These are phyloP conservation scores for Leistus spinibarbis DNA, from an alignment of 2,888 invertebrate genomes.

Conservation along the genomic window DNA sequence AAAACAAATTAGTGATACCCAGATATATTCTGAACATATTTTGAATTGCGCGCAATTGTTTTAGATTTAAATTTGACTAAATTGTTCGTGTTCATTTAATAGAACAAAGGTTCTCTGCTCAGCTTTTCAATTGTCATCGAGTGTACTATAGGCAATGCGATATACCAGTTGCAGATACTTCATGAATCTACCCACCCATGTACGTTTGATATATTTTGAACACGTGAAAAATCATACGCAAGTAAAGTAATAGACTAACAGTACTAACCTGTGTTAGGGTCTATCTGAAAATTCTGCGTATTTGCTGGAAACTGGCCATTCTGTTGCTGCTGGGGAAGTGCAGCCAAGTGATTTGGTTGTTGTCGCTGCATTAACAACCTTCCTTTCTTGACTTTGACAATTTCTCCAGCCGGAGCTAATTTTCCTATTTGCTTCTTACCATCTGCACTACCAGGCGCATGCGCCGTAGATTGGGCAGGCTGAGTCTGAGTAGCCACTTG, in stretches of 20 bases:
- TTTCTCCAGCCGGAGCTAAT: slow-evolving; percentile 44
- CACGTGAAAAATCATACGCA: too few relatives aligned
- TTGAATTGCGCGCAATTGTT: too few relatives aligned
- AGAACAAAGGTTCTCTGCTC: too few relatives aligned
- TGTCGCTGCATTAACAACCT: slow-evolving; percentile 56
- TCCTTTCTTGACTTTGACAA: slow-evolving; percentile 57
- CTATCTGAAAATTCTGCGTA: slow-evolving; percentile 58
- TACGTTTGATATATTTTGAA: neutral
- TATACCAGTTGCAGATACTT: neutral
- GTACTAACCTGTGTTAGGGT: slow-evolving; percentile 59
- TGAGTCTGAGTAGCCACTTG: slow-evolving; percentile 70
- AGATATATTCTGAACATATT: too few relatives aligned
- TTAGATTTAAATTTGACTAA: too few relatives aligned
- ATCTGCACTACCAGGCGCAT: slow-evolving; percentile 46
- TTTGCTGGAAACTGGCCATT: slow-evolving; percentile 51
- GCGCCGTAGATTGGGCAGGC: slow-evolving; percentile 55
- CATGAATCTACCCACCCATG: neutral
- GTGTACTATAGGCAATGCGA: too few relatives aligned
- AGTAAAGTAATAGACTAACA: too few relatives aligned
- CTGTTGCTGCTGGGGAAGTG: slow-evolving; percentile 57
- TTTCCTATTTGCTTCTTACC: slow-evolving; percentile 42
- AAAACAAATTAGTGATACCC: too few relatives aligned
- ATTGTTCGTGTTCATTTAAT: too few relatives aligned
- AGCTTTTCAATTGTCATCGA: too few relatives aligned
- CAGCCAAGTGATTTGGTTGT: slow-evolving; percentile 54